phyloP scores from a whole-genome alignment of 2,888 invertebrate species.

The Pachycephus smyrnensis region DNA sequence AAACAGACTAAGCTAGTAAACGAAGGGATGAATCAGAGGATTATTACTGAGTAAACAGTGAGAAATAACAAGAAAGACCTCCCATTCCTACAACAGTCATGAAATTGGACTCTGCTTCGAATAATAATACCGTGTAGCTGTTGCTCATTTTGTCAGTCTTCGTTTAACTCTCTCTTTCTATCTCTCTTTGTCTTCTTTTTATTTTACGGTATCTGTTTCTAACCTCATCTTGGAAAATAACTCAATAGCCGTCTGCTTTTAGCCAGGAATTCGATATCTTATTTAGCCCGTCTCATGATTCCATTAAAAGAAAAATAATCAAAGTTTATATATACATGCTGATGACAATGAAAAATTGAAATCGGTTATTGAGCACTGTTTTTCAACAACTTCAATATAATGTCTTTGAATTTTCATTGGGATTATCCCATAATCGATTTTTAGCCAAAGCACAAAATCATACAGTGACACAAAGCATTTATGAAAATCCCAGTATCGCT shows the following conservation, averaged over 20 bases:
- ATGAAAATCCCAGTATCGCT: background rate
- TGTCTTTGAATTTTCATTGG: background rate
- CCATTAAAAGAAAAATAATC: background rate
- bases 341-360: background rate
- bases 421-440: background rate
- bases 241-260: constrained; percentile 8
- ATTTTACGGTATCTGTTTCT: background rate
- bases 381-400: background rate
- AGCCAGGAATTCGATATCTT: background rate
- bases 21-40: background rate
- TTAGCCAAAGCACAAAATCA: background rate
- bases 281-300: background rate
- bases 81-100: background rate
- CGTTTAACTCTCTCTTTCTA: constrained; percentile 6
- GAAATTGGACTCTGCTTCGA: background rate
- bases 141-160: background rate
- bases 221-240: constrained; percentile 7
- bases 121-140: background rate
- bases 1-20: background rate
- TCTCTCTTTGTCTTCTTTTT: constrained; percentile 8
- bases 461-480: background rate
- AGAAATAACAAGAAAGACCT: background rate
- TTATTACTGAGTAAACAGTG: background rate
- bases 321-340: background rate
- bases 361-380: background rate